Conservation (phyloP, 2,797 vertebrate genomes). For the Aplochiton taeniatus region DNA sequence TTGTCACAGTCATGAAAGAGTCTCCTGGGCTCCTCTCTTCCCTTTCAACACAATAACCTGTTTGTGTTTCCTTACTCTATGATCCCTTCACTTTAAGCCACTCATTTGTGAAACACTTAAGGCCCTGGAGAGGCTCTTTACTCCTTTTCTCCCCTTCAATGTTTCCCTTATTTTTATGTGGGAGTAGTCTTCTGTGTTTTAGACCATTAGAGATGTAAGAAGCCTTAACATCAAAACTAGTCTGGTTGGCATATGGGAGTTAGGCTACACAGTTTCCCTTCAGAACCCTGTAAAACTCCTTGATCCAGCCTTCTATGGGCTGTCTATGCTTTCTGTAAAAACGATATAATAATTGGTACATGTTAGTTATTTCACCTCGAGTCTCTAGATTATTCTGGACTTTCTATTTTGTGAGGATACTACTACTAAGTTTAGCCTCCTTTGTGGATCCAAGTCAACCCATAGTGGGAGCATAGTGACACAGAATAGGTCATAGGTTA, state of each 20-base stretch:
- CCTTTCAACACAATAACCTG: constrained; percentile 9
- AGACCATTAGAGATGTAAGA: too few relatives aligned
- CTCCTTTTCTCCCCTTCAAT: not conserved
- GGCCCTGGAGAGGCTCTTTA: not conserved
- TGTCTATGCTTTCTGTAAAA: constrained; percentile 3
- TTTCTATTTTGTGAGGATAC: not conserved
- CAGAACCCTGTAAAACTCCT: constrained; percentile 6
- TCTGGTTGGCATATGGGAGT: not conserved
- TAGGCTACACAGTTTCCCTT: not conserved
- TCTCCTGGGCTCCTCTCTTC: not conserved
- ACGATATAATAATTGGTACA: too few relatives aligned
- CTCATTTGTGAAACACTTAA: too few relatives aligned
- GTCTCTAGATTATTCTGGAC: constrained; percentile 5
- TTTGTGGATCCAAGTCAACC: not conserved
- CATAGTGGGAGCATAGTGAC: not conserved
- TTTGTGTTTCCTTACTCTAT: constrained; percentile 14
- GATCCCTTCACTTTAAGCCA: not conserved
- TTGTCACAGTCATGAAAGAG: constrained; percentile 12
- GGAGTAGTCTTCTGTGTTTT: not conserved
- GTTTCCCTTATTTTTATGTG: not conserved
- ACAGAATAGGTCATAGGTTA: not conserved
- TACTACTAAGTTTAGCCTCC: constrained; percentile 2
- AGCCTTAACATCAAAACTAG: too few relatives aligned
- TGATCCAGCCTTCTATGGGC: not conserved
- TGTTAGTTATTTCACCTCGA: too few relatives aligned